These are phyloP conservation scores for Dendrocopos noguchii DNA, from an alignment of 2,113 vertebrate genomes.

Conservation along the genomic window DNA sequence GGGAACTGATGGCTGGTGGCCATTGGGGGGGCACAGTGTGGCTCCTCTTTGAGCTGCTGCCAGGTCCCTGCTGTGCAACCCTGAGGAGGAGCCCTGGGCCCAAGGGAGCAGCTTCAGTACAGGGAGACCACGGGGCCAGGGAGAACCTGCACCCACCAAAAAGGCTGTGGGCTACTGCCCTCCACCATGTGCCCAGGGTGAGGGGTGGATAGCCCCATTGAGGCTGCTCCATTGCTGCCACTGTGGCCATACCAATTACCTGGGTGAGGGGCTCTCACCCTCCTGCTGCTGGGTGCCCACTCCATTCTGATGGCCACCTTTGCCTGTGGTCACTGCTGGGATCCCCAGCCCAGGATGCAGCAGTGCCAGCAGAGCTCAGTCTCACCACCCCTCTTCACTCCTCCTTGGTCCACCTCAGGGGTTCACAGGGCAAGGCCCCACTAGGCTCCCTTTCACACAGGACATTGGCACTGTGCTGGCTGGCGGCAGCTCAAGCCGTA, in stretches of 20 bases:
- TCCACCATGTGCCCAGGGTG: fast-evolving
- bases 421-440: fast-evolving
- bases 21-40: not conserved
- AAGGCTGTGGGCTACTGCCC: not conserved
- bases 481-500: not conserved
- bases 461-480: fast-evolving
- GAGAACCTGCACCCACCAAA: fast-evolving
- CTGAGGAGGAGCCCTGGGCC: not conserved
- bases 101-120: not conserved
- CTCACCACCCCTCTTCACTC: fast-evolving
- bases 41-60: not conserved
- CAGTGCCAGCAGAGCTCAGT: not conserved
- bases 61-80: not conserved
- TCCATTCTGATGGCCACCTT: not conserved
- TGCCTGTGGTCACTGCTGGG: not conserved
- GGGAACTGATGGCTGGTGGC: not conserved
- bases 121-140: fast-evolving
- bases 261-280: not conserved
- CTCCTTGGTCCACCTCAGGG: not conserved
- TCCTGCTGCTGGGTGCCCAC: fast-evolving
- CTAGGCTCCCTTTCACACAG: fast-evolving
- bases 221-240: not conserved
- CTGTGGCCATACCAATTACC: not conserved
- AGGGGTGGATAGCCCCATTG: fast-evolving
- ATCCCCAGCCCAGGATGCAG: not conserved